phyloP scores from a whole-genome alignment of 2,797 vertebrate species.

The Tapera naevia region DNA sequence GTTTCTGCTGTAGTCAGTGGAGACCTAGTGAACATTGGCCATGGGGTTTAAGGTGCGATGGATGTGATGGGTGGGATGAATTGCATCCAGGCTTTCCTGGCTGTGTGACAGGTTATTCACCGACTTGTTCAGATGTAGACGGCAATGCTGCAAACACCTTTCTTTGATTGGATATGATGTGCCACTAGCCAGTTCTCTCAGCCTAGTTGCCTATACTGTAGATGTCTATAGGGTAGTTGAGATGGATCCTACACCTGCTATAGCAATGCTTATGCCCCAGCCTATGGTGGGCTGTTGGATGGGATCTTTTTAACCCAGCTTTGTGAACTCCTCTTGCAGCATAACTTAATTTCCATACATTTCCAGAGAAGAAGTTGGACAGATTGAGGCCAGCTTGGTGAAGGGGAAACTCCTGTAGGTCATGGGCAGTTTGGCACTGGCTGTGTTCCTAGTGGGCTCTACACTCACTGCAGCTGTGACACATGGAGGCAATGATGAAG shows the following conservation, averaged over 20 bases:
- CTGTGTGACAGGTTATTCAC: neutral
- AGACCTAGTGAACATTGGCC: neutral
- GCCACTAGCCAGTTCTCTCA: neutral
- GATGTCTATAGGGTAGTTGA: neutral
- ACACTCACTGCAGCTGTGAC: neutral
- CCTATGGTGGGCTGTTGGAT: neutral
- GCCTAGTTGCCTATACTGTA: fast-evolving
- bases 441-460: neutral
- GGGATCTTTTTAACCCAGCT: neutral
- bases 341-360: neutral
- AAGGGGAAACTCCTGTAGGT: neutral
- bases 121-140: neutral
- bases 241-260: neutral
- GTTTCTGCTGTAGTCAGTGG: neutral
- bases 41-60: neutral
- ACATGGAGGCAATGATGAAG: fast-evolving
- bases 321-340: neutral
- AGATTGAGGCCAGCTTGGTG: neutral
- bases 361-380: neutral
- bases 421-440: neutral
- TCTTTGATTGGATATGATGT: neutral
- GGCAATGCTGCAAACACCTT: neutral
- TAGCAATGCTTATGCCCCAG: neutral
- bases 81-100: neutral
- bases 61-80: neutral